phyloP scores from a whole-genome alignment of 2,888 invertebrate species.

The Hypena proboscidalis region DNA sequence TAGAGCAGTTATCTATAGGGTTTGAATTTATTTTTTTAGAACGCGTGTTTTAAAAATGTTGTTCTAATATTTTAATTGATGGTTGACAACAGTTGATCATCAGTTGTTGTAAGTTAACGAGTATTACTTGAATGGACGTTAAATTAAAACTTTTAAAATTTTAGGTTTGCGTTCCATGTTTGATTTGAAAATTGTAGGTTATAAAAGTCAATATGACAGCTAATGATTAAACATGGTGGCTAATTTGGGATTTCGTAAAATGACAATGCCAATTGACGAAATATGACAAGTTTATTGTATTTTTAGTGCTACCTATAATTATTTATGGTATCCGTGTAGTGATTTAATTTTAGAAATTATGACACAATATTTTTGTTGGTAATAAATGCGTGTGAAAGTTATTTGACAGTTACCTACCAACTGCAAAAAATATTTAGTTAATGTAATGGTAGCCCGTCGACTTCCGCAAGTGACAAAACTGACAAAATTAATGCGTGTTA shows the following conservation, averaged over 20 bases:
- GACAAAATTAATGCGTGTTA: too few relatives aligned
- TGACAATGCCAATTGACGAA: slow-evolving; percentile 8
- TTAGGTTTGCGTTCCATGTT: slow-evolving; percentile 21
- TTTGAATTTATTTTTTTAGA: slow-evolving; percentile 12
- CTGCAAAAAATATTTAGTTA: not conserved
- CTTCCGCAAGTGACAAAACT: slow-evolving; percentile 1
- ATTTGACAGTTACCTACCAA: not conserved
- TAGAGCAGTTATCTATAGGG: slow-evolving; percentile 13
- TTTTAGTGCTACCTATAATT: slow-evolving; percentile 15
- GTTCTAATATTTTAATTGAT: slow-evolving; percentile 66
- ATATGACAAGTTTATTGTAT: slow-evolving; percentile 5
- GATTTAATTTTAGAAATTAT: not conserved
- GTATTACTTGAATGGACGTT: slow-evolving; percentile 46
- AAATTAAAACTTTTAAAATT: slow-evolving; percentile 45
- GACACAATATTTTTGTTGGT: too few relatives aligned
- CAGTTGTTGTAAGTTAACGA: slow-evolving; percentile 36
- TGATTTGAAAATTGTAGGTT: slow-evolving; percentile 35
- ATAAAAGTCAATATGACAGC: slow-evolving; percentile 17
- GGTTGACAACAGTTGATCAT: slow-evolving; percentile 57
- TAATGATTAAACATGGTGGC: slow-evolving; percentile 21
- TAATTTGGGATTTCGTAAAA: slow-evolving; percentile 10
- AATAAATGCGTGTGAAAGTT: slow-evolving; percentile 4
- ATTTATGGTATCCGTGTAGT: not conserved
- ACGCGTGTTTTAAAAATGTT: slow-evolving; percentile 38
- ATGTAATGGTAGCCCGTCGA: not conserved